Conservation (phyloP, 2,888 invertebrate genomes). For the Ennomos quercinarius region DNA sequence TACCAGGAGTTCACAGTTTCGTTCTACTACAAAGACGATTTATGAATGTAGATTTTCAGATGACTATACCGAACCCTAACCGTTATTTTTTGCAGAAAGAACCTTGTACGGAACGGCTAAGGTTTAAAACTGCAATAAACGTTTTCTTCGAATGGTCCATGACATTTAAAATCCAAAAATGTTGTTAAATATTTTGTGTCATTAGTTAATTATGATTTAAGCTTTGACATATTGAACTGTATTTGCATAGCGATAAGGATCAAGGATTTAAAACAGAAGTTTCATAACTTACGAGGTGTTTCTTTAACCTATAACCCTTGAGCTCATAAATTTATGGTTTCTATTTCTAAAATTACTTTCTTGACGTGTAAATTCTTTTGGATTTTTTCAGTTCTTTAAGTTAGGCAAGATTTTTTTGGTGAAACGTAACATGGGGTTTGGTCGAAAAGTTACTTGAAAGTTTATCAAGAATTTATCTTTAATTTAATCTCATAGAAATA, state of each 20-base stretch:
- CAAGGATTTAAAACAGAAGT: slow-evolving; percentile 7
- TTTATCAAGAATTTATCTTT: too few species aligned
- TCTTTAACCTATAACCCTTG: slow-evolving; percentile 59
- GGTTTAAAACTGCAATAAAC: slow-evolving; percentile 43
- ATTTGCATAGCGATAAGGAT: slow-evolving; percentile 30
- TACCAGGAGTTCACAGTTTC: too few species aligned
- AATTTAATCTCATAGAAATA: too few species aligned
- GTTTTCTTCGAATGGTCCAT: slow-evolving; percentile 21
- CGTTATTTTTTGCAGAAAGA: slow-evolving; percentile 21
- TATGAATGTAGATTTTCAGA: too few species aligned
- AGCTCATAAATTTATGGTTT: slow-evolving; percentile 60
- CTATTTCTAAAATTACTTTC: slow-evolving; percentile 63
- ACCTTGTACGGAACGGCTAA: slow-evolving; percentile 39
- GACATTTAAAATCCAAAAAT: slow-evolving; percentile 31
- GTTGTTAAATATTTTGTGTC: slow-evolving; percentile 68
- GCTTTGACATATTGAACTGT: slow-evolving; percentile 41
- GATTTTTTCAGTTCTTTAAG: background rate
- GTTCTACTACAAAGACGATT: too few species aligned
- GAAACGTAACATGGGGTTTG: too few species aligned
- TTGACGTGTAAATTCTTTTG: slow-evolving; percentile 51
- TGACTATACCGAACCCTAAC: slow-evolving; percentile 9
- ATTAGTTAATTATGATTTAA: slow-evolving; percentile 52
- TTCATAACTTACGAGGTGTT: slow-evolving; percentile 38
- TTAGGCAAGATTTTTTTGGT: background rate
- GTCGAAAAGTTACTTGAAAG: too few species aligned